These are phyloP conservation scores for Hapalemur alaotrensis DNA, from an alignment of 2,797 vertebrate species.

Conservation along the genomic window DNA sequence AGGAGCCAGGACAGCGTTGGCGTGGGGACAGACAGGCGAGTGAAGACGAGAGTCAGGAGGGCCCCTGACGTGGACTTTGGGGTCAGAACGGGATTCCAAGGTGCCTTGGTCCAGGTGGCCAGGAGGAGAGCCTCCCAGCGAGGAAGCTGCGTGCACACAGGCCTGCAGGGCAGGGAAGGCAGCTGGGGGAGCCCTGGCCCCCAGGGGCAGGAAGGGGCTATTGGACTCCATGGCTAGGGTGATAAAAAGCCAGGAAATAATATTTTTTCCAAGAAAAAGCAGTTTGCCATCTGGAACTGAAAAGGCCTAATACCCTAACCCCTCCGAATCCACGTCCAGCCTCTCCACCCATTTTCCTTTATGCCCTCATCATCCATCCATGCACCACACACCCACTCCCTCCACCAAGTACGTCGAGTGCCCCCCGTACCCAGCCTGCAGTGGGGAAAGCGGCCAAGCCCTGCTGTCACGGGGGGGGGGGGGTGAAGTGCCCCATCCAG, in stretches of 20 bases:
- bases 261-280: background rate
- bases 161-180: background rate
- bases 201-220: background rate
- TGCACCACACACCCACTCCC: background rate
- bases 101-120: background rate
- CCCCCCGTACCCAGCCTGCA: background rate
- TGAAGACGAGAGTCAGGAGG: background rate
- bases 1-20: background rate
- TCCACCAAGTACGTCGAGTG: background rate
- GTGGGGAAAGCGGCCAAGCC: background rate
- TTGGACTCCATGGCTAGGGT: background rate
- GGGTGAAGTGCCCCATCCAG: background rate
- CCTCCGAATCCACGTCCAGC: background rate
- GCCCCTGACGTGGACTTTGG: background rate
- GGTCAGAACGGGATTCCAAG: background rate
- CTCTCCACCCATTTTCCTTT: background rate
- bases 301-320: background rate
- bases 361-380: background rate
- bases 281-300: background rate
- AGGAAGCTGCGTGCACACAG: background rate
- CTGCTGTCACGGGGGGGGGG: rapidly evolving
- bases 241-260: background rate
- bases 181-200: background rate
- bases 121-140: background rate
- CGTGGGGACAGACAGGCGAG: background rate